Evolutionary conservation across 2,113 vertebrate species (phyloP), one percentile per base, ranked within the genome.

Genomic region (Tyrannus savana): DNA sequence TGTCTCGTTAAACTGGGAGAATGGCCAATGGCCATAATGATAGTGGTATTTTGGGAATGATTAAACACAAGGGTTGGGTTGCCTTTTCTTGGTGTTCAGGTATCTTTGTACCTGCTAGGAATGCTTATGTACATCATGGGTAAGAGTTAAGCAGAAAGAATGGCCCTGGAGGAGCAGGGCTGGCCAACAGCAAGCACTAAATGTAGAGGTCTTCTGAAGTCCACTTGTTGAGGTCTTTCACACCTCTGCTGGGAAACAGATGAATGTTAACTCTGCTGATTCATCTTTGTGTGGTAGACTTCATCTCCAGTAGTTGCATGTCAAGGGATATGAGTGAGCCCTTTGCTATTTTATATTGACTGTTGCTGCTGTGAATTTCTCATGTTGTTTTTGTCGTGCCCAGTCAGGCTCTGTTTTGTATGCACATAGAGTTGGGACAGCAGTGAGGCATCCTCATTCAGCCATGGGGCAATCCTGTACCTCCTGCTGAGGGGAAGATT

Each of bases 251-350:
- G 74, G 47, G n/a, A 56, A 19, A 31, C 1, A 63, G 66, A 19
- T 23, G 30, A 33, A 55, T 15, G n/a, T 37, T 55, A 50, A 19
- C 33, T 49, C 79, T 75, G 30, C 23, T 78, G 58, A 42, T 7
- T 10, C 2, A 5, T 15, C 15, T 52, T 64, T 33, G 27, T 67
- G 41, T 27, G 31, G 5, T 3, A 4, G 0, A 1, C 6, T 56
- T 92, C 23, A 14, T 47, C 42, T 87, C 42, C 9, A 7, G 3
- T 14, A 33, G 27, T 56, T 82, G 49, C 16, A 82, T 53, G 55
- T 52, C 8, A 63, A 67, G 31, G 22, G 30, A 1, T 6, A 25
- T 30, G 50, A 11, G 27, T 9, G 53, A 79, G 10, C 31, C 42
- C 9, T 83, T 85, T 49, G 52, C 50, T 60, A 22, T 47, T 72